Evolutionary conservation across 2,888 invertebrate species (phyloP), one percentile per base, ranked within the genome.

Genomic region (Xanthia icteritia): DNA sequence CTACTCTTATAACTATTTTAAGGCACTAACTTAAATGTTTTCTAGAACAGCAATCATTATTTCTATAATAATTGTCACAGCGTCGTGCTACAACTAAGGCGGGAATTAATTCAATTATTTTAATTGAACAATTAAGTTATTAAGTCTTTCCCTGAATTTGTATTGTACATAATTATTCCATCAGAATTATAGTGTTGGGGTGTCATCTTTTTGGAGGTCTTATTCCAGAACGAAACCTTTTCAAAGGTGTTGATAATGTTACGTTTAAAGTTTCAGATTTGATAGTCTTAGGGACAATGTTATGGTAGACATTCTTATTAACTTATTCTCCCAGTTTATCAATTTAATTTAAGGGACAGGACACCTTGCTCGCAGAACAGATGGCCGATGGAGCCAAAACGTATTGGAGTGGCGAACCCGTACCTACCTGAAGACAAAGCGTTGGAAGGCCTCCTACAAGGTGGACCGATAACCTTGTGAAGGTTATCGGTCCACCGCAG

Each of bases 81-180:
- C 48, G n/a, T 31, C 65, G 8, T 51, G n/a, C 54, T 42, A 23
- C 11, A 13, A 1, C 27, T 8, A 15, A 56, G 45, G 17, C 15
- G 42, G 48, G 13, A 20, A 71, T 79, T 71, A 63, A 51, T 67
- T 63, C 61, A 71, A 67, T 79, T 71, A 79, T 45, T 79, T 84
- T 64, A 84, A 81, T 79, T 45, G 58, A 67, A 63, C 61, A 71
- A 67, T 81, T 54, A 45, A 58, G 67, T 79, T 39, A 71, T 84
- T 64, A 79, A 27, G 36, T 68, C 15, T 39, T 78, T 27, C 56
- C 42, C 51, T 23, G 23, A 69, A 69, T 48, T 68, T 31, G 1
- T 27, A 6, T 66, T 66, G 61, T 71, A 51, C 23, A 9, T 48
- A 83, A 61, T 79, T 79, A 79, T 54, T 8, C 23, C 42, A 64